Conservation (phyloP, 1,140 invertebrate genomes). For the Chironomus striatipennis region DNA sequence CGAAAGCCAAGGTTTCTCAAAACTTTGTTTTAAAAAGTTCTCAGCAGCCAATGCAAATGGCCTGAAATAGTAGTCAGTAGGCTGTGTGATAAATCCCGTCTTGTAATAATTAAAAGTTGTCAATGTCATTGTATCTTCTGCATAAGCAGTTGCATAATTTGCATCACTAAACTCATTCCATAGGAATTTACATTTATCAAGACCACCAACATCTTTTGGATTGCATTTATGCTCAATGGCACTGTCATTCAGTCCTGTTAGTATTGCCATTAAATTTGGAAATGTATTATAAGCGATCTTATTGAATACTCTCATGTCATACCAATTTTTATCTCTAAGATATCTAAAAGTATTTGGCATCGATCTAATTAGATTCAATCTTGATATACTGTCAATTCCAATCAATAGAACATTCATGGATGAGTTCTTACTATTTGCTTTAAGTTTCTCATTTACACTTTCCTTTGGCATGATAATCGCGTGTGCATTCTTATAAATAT, state of each 20-base stretch:
- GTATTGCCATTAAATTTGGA: constrained; percentile 68
- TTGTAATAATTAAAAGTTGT: constrained; percentile 76
- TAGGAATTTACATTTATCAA: constrained; percentile 62
- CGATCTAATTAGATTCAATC: constrained; percentile 54
- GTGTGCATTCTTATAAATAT: constrained; percentile 36
- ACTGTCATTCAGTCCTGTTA: constrained; percentile 53
- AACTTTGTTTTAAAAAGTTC: constrained; percentile 41
- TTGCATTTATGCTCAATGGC: constrained; percentile 43
- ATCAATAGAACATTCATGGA: constrained; percentile 46
- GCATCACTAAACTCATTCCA: constrained; percentile 65
- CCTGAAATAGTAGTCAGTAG: constrained; percentile 74
- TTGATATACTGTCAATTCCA: constrained; percentile 61
- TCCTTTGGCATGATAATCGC: constrained; percentile 31
- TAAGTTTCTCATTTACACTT: constrained; percentile 28
- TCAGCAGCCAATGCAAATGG: constrained; percentile 62
- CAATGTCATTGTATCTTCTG: constrained; percentile 65
- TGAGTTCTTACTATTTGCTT: constrained; percentile 10
- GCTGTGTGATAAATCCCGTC: constrained; percentile 63
- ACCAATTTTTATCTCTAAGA: constrained; percentile 33
- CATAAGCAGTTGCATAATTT: constrained; percentile 68
- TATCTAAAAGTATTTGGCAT: constrained; percentile 51
- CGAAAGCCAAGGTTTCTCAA: constrained; percentile 35
- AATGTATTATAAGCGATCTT: constrained; percentile 67
- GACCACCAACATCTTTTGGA: constrained; percentile 40
- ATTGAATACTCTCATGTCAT: background rate